Evolutionary conservation across 2,888 invertebrate species (phyloP), one percentile per base, ranked within the genome.

Genomic region (Microchrysa polita): DNA sequence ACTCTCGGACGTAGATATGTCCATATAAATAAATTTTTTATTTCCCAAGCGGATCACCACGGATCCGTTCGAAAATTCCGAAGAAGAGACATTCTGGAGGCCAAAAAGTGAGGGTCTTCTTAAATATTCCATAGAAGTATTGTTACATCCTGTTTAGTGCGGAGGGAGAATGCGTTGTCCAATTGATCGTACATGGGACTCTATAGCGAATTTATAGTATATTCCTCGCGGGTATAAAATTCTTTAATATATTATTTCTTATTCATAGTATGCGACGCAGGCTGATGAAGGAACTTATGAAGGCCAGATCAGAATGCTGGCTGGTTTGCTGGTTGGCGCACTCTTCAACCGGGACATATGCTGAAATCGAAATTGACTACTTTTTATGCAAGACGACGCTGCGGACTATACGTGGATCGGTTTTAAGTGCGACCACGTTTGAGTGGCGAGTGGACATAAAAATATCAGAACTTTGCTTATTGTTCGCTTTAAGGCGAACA

Each of bases 361-460:
- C 65, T 65, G 65, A 65, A 65, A 65, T 65, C 65, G 65, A 65
- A 65, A 65, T 65, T 65, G 65, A 48, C 65, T 65, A 22, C 65
- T 65, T 65, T 65, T 65, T 65, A 65, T 65, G 65, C 65, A 48
- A 16, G 65, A 65, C 65, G 22, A 22, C 48, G 65, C 34, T 23
- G n/a, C n/a, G 16, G 63, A 63, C n/a, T n/a, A n/a, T n/a, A n/a
- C n/a, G 34, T 61, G 40, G 42, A 22, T 14, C 52, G 44, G 9
- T 52, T 14, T 16, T 52, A n/a, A 16, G 52, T 52, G 5, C 12
- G 52, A 12, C n/a, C 7, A 34, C 27, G 7, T 34, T 34, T 34
- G 27, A 34, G 27, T 34, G n/a, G n/a, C n/a, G n/a, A n/a, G n/a
- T n/a, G n/a, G n/a, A n/a, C n/a, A 34, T 34, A 34, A 5, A 40